Conservation (phyloP, 1,140 invertebrate species). For the Diorhabda sublineata region DNA sequence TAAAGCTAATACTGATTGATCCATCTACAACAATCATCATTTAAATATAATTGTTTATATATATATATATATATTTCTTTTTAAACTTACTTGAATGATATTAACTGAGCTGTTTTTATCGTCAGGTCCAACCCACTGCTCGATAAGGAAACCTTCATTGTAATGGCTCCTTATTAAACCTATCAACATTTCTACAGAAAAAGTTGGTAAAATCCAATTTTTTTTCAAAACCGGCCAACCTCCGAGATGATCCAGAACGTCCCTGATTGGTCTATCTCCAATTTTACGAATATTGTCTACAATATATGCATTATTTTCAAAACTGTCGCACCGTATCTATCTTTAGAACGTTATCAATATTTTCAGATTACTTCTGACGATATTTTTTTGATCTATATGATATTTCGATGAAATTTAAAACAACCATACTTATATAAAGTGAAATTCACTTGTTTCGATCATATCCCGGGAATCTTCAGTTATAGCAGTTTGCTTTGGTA, state of each 20-base stretch:
- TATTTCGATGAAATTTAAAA: too few species aligned
- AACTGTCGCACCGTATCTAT: neutral
- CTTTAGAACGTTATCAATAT: neutral
- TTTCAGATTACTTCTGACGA: neutral
- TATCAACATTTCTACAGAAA: conserved; percentile 61
- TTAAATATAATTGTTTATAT: conserved; percentile 23
- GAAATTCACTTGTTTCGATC: too few species aligned
- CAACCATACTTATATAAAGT: too few species aligned
- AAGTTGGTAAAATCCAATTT: conserved; percentile 59
- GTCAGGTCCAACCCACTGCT: conserved; percentile 79
- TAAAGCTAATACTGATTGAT: conserved; percentile 75
- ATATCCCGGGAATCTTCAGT: too few species aligned
- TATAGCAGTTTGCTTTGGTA: too few species aligned
- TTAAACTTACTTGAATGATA: conserved; percentile 72
- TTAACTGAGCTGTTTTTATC: conserved; percentile 82
- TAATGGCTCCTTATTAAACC: conserved; percentile 65
- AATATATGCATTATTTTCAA: neutral
- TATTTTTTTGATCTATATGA: too few species aligned
- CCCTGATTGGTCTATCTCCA: conserved; percentile 61
- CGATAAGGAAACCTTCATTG: conserved; percentile 71
- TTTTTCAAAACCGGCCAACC: conserved; percentile 71
- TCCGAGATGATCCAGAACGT: conserved; percentile 59
- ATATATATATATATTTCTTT: conserved; percentile 14
- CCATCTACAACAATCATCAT: conserved; percentile 54
- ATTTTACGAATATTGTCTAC: conserved; percentile 68